Evolutionary conservation across 2,888 invertebrate genomes (phyloP), one percentile per base, ranked within the genome.

Genomic region (Lepidocyrtinus sp.): DNA sequence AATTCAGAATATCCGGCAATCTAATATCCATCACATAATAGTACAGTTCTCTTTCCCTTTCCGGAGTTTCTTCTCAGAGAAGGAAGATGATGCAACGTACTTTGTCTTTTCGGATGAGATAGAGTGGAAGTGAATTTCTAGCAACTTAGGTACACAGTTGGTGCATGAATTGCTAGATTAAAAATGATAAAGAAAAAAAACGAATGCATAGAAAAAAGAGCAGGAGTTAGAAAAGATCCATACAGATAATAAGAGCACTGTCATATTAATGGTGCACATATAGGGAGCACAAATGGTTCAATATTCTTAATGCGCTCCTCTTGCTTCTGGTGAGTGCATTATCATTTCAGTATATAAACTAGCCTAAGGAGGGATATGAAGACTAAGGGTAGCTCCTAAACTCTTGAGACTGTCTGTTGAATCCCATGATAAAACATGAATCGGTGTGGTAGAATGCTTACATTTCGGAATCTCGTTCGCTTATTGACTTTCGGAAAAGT

Each of bases 11-110:
- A 76, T 76, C 76, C 76, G 70, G 70, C 55, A 76, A 76, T 76
- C 76, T 76, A 76, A 75, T 75, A 75, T 75, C 74, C 50, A 75
- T 69, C n/a, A n/a, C n/a, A n/a, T n/a, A n/a, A n/a, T n/a, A n/a
- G n/a, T 62, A 27, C 24, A 75, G 45, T 63, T 50, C 59, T 26
- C 36, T 68, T n/a, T n/a, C n/a, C 36, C 36, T 64, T 75, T 75
- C 69, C 75, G 68, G 75, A 27, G 59, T 62, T 45, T 26, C 64
- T 73, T 73, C n/a, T 36, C 36, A 36, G 36, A n/a, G n/a, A 36
- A 36, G 36, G 12, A 36, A 36, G 36, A 36, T n/a, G n/a, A n/a
- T 36, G 36, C 36, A 36, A 12, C 12, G 12, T 36, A 36, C 12
- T 36, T 36, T 36, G 5, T 36, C 12, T 36, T 36, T 36, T 36